phyloP scores from a whole-genome alignment of 2,113 vertebrate species.

The Piprites chloris region DNA sequence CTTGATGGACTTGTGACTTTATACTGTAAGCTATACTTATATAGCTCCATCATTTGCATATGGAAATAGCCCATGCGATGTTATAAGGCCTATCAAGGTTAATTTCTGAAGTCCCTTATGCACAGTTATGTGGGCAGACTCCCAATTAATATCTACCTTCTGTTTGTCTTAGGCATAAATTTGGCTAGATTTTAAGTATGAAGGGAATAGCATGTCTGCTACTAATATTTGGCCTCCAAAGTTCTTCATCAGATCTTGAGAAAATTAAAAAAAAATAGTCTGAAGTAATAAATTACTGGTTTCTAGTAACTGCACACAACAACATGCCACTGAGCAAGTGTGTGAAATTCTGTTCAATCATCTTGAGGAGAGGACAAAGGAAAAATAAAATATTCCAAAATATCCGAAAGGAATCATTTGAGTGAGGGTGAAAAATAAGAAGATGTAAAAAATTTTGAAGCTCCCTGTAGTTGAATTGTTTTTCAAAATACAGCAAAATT shows the following conservation, averaged over 20 bases:
- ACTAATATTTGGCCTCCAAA: not conserved
- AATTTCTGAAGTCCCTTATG: not conserved
- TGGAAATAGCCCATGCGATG: not conserved
- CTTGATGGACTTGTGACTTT: not conserved
- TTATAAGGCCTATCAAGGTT: not conserved
- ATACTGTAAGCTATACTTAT: not conserved
- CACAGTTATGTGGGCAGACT: not conserved
- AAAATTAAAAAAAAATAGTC: not conserved
- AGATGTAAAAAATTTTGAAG: not conserved
- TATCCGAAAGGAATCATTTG: not conserved
- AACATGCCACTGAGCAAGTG: not conserved
- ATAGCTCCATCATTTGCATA: not conserved
- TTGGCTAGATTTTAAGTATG: not conserved
- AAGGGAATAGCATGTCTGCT: not conserved
- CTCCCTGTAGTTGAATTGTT: not conserved
- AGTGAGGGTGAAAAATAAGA: not conserved
- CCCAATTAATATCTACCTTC: not conserved
- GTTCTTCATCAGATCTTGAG: not conserved
- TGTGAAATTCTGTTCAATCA: not conserved
- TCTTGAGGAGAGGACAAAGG: not conserved
- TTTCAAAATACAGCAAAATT: not conserved
- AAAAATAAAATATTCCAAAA: not conserved
- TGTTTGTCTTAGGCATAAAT: not conserved
- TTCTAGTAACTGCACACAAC: not conserved
- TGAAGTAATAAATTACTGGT: not conserved